A percentile compares a stretch with the other conserved stretches of the same genome.
These are phyloP conservation scores for Hiodon alosoides DNA, from an alignment of 2,113 vertebrate genomes.

Conservation along the genomic window DNA sequence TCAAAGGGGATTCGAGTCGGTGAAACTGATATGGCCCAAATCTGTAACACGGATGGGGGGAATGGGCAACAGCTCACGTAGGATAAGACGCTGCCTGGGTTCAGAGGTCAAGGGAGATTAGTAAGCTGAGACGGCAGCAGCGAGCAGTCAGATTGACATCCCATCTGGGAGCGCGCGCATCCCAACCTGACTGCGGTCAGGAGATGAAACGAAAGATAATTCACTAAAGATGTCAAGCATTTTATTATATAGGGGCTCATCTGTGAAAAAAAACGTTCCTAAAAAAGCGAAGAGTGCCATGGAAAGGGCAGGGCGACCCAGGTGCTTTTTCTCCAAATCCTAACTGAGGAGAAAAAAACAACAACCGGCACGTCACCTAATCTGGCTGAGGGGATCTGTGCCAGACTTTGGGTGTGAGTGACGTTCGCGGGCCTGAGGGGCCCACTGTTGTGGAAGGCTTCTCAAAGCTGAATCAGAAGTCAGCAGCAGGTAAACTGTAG, in stretches of 20 bases:
- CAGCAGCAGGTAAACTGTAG: background rate
- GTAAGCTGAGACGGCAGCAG: constrained; percentile 20
- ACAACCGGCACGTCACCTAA: background rate
- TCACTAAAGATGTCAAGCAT: constrained; percentile 40
- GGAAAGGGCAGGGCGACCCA: background rate
- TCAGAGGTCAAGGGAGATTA: constrained; percentile 29
- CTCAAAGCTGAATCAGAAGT: background rate
- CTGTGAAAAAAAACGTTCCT: constrained; percentile 28
- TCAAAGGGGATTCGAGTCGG: constrained; percentile 8
- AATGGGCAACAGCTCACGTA: background rate
- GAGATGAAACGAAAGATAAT: constrained; percentile 28
- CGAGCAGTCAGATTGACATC: no score
- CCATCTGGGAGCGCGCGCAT: background rate
- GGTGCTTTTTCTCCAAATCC: background rate
- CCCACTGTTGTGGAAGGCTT: background rate
- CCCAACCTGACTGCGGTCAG: background rate
- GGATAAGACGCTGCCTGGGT: constrained; percentile 11
- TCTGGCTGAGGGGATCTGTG: background rate
- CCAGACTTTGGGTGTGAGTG: background rate
- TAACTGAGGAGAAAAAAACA: background rate
- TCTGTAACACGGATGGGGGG: background rate
- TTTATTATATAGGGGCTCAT: constrained; percentile 36
- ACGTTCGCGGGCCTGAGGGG: background rate
- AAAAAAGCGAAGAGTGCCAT: background rate
- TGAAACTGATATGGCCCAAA: background rate